Evolutionary conservation across 2,113 vertebrate genomes (phyloP).

Genomic region (Microcebus jonahi): DNA sequence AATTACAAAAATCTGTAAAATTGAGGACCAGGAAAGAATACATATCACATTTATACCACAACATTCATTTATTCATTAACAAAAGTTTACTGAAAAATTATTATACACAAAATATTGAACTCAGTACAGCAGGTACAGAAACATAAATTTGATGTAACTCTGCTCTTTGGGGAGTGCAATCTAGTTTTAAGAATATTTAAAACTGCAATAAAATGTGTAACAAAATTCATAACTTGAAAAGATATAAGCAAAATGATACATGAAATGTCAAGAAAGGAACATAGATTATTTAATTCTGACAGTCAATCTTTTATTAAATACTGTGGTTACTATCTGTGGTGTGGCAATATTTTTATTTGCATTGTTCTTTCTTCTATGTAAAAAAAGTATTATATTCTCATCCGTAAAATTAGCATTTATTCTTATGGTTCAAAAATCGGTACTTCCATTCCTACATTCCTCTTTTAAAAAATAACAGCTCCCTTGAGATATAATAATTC

Average conservation of each 20-base stretch:
- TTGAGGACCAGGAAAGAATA: background rate
- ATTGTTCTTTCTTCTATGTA: background rate
- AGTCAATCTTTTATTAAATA: background rate
- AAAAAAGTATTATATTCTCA: background rate
- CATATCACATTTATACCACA: background rate
- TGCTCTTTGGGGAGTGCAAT: background rate
- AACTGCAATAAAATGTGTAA: background rate
- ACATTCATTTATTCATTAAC: background rate
- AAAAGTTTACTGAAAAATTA: background rate
- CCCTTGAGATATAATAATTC: background rate
- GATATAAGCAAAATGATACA: background rate
- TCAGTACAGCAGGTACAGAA: background rate
- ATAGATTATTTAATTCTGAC: background rate
- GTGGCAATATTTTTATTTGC: background rate
- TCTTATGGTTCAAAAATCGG: background rate
- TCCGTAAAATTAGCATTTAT: background rate
- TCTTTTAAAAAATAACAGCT: background rate
- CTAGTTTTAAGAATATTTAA: background rate
- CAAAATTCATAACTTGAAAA: background rate
- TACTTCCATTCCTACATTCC: background rate
- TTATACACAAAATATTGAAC: background rate
- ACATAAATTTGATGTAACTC: background rate
- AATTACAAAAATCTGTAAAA: background rate
- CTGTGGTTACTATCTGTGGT: background rate
- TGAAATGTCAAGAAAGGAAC: background rate